A percentile compares a stretch with the other conserved stretches of the same genome.
Conservation (phyloP, 2,113 vertebrate species). For the Romanogobio albipinnatus region DNA sequence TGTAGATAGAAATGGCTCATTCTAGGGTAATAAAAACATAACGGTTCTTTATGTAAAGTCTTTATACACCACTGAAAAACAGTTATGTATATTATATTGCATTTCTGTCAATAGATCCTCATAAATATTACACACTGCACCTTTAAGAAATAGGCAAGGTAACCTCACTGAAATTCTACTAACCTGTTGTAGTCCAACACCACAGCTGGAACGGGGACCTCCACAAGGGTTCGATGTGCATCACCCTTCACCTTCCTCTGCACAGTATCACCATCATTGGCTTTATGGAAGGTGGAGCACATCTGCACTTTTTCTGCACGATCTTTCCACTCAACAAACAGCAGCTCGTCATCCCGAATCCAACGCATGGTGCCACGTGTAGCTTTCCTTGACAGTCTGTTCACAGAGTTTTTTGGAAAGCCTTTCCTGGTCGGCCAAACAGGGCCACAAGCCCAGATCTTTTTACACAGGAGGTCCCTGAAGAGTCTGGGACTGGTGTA, state of each 20-base stretch:
- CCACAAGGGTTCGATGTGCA: not conserved
- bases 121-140: no score
- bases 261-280: not conserved
- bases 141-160: not conserved
- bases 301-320: not conserved
- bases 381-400: not conserved
- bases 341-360: constrained; percentile 26
- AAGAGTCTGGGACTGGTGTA: constrained; percentile 24
- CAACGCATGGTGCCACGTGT: constrained; percentile 35
- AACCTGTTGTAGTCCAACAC: constrained; percentile 23
- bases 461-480: not conserved
- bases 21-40: no score
- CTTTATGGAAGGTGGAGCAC: constrained; percentile 36
- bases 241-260: not conserved
- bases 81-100: no score
- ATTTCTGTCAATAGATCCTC: no score
- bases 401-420: not conserved
- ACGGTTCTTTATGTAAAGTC: no score
- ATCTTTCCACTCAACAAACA: constrained; percentile 35
- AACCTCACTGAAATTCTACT: not conserved
- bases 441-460: not conserved
- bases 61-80: no score
- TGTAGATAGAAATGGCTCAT: no score
- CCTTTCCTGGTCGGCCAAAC: not conserved
- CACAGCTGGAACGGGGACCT: not conserved